Evolutionary conservation across 2,113 vertebrate genomes (phyloP).

Genomic region (Tragelaphus buxtoni): DNA sequence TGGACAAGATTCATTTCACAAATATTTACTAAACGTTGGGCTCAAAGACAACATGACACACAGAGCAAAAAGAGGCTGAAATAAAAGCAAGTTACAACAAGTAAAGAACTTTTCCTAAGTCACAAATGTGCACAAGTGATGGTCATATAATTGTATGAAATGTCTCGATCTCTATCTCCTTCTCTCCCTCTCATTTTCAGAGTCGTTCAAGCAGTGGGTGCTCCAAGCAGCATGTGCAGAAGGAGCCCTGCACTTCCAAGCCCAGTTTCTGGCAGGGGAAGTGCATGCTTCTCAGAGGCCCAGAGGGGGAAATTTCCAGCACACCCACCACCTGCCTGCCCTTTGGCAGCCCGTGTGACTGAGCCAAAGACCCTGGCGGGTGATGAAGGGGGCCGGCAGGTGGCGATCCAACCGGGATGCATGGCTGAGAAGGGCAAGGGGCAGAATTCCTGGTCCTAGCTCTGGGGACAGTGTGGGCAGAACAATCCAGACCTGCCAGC

Average conservation of each 20-base stretch:
- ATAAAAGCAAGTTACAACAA: not conserved
- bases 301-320: not conserved
- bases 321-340: not conserved
- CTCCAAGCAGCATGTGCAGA: not conserved
- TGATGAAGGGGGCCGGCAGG: not conserved
- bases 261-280: not conserved
- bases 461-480: not conserved
- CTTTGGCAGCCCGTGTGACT: not conserved
- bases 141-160: not conserved
- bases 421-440: not conserved
- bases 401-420: not conserved
- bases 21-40: not conserved
- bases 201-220: not conserved
- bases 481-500: not conserved
- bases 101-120: not conserved
- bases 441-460: not conserved
- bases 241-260: not conserved
- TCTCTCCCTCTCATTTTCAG: not conserved
- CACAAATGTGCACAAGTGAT: not conserved
- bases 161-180: not conserved
- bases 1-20: not conserved
- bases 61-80: not conserved
- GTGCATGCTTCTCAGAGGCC: not conserved
- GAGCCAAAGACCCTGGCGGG: not conserved
- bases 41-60: not conserved